Evolutionary conservation across 2,888 invertebrate genomes (phyloP).

Genomic region (Yponomeuta plumbellus): DNA sequence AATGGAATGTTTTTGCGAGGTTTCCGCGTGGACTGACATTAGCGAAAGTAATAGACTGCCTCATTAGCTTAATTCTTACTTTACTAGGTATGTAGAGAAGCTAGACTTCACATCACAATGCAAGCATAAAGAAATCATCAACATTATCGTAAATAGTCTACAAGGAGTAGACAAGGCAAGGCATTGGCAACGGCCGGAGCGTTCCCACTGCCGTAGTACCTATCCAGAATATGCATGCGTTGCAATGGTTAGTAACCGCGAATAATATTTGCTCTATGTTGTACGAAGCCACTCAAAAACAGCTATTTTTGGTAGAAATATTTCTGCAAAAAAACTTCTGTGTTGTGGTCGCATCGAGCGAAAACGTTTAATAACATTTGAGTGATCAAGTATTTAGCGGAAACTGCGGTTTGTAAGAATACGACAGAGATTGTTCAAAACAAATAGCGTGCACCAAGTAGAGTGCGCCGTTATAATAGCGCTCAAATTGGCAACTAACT

Average conservation of each 20-base stretch:
- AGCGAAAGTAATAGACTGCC: background rate
- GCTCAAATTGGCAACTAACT: background rate
- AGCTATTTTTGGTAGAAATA: no score
- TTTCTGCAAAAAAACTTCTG: background rate
- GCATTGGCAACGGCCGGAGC: background rate
- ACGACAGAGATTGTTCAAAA: background rate
- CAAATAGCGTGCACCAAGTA: background rate
- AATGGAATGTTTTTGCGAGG: conserved; percentile 1
- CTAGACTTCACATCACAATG: background rate
- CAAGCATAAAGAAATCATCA: no score
- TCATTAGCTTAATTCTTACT: no score
- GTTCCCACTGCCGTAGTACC: background rate
- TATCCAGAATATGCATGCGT: no score
- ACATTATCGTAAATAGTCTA: no score
- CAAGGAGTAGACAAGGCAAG: background rate
- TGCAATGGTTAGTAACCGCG: no score
- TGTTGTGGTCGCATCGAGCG: background rate
- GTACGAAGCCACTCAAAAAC: no score
- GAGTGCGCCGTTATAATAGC: background rate
- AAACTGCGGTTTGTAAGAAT: background rate
- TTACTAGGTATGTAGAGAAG: background rate
- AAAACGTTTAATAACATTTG: background rate
- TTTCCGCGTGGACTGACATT: background rate
- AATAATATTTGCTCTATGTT: no score
- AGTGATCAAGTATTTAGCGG: background rate